These are phyloP conservation scores for Drosophila neutralis DNA, from an alignment of 2,888 invertebrate species.

Conservation along the genomic window DNA sequence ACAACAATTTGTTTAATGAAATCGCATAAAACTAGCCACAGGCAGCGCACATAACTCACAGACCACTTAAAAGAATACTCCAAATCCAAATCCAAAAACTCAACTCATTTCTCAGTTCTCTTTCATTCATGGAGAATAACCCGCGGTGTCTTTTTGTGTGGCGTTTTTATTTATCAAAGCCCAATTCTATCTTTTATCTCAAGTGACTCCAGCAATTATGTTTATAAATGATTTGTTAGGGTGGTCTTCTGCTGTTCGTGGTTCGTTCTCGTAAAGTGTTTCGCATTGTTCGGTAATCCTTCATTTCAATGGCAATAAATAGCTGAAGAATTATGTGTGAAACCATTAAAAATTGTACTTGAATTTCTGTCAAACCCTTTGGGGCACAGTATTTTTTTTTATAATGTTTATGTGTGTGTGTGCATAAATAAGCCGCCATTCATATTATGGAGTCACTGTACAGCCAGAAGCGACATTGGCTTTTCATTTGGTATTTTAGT, in stretches of 20 bases:
- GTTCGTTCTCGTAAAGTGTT: conserved; percentile 19
- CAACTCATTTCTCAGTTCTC: conserved; percentile 30
- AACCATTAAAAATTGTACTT: conserved; percentile 64
- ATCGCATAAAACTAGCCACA: conserved; percentile 55
- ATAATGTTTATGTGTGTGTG: conserved; percentile 19
- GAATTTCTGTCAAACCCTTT: conserved; percentile 62
- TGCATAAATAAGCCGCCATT: background rate
- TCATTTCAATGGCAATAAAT: conserved; percentile 60
- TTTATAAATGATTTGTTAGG: conserved; percentile 77
- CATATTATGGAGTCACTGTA: background rate
- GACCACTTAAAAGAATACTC: conserved; percentile 5
- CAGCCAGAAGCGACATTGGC: conserved; percentile 24
- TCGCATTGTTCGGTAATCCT: conserved; percentile 56
- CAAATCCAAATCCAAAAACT: conserved; percentile 11
- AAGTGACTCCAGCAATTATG: conserved; percentile 67
- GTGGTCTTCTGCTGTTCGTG: conserved; percentile 56
- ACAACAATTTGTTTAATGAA: conserved; percentile 68
- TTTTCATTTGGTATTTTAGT: conserved; percentile 38
- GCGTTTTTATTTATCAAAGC: conserved; percentile 19
- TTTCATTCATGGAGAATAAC: conserved; percentile 55
- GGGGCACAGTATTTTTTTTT: conserved; percentile 30
- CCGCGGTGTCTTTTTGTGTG: conserved; percentile 69
- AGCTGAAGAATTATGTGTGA: conserved; percentile 71
- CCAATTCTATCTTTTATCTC: conserved; percentile 40
- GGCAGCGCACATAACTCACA: conserved; percentile 36